Conservation (phyloP, 2,888 invertebrate genomes). For the Agrilus biguttatus region DNA sequence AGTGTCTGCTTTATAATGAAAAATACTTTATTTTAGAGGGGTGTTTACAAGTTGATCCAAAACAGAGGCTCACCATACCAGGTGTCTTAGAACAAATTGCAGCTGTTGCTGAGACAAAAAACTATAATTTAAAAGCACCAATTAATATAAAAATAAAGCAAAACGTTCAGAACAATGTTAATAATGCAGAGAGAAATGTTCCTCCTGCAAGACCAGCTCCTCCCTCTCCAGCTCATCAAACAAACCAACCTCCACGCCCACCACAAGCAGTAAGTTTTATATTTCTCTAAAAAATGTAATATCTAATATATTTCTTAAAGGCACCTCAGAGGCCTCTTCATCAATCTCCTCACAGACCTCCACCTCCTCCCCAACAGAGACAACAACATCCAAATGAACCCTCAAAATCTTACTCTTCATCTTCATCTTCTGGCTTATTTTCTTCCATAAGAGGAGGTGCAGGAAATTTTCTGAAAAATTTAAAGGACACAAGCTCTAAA, state of each 20-base stretch:
- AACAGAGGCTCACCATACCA: conserved; percentile 62
- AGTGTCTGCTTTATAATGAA: not conserved
- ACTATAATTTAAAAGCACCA: conserved; percentile 68
- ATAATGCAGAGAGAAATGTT: conserved; percentile 16
- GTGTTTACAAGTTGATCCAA: conserved; percentile 71
- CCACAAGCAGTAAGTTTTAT: conserved; percentile 10
- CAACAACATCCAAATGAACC: conserved; percentile 21
- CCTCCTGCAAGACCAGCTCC: conserved; percentile 20
- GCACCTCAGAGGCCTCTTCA: conserved; percentile 11
- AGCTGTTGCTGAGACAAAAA: conserved; percentile 75
- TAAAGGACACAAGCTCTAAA: conserved; percentile 91
- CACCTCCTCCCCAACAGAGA: conserved; percentile 23
- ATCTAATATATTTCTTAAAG: conserved; percentile 1
- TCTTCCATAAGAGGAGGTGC: conserved; percentile 85
- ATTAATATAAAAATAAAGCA: conserved; percentile 48
- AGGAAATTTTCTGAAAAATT: conserved; percentile 80
- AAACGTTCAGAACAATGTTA: conserved; percentile 16
- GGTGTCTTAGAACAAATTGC: conserved; percentile 74
- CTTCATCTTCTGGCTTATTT: conserved; percentile 43
- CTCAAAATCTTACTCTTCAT: conserved; percentile 7
- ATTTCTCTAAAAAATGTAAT: not conserved
- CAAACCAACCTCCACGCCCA: conserved; percentile 13
- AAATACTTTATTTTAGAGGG: conserved; percentile 42
- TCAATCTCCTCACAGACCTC: conserved; percentile 18
- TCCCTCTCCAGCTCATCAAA: conserved; percentile 15